Evolutionary conservation across 2,888 invertebrate species (phyloP).

Genomic region (Phortica magna): DNA sequence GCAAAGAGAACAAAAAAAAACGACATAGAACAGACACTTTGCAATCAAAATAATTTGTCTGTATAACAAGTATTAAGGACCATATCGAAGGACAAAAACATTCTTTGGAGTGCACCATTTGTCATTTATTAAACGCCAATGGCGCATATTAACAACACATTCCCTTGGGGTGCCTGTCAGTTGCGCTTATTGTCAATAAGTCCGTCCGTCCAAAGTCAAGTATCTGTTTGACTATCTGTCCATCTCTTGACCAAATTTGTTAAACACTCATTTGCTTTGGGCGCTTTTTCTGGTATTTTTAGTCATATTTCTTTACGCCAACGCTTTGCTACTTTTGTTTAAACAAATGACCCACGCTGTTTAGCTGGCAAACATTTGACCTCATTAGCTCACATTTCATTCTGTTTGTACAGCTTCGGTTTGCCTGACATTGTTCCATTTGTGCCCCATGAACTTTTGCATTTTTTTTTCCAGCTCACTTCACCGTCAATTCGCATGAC

Average conservation of each 20-base stretch:
- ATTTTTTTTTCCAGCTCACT: too few relatives aligned
- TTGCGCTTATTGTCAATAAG: conserved; percentile 3
- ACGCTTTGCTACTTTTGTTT: conserved; percentile 2
- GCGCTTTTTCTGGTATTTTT: neutral
- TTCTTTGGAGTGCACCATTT: neutral
- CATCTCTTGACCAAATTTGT: neutral
- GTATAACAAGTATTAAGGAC: neutral
- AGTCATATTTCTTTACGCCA: neutral
- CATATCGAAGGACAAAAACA: neutral
- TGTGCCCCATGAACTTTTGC: too few relatives aligned
- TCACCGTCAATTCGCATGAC: neutral
- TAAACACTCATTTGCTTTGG: neutral
- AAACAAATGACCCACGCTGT: conserved; percentile 9
- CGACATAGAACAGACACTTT: conserved; percentile 1
- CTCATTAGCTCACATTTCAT: conserved; percentile 28
- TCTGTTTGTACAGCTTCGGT: neutral
- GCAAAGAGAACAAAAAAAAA: neutral
- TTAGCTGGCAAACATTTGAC: conserved; percentile 16
- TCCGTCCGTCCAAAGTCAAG: neutral
- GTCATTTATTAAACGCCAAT: conserved; percentile 18
- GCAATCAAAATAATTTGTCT: conserved; percentile 23
- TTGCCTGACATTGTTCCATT: too few relatives aligned
- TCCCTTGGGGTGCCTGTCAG: neutral
- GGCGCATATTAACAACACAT: neutral
- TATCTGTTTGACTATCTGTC: neutral